A percentile compares a stretch with the other conserved stretches of the same genome.
Evolutionary conservation across 2,113 vertebrate genomes (phyloP).

Genomic region (Catharus minimus): DNA sequence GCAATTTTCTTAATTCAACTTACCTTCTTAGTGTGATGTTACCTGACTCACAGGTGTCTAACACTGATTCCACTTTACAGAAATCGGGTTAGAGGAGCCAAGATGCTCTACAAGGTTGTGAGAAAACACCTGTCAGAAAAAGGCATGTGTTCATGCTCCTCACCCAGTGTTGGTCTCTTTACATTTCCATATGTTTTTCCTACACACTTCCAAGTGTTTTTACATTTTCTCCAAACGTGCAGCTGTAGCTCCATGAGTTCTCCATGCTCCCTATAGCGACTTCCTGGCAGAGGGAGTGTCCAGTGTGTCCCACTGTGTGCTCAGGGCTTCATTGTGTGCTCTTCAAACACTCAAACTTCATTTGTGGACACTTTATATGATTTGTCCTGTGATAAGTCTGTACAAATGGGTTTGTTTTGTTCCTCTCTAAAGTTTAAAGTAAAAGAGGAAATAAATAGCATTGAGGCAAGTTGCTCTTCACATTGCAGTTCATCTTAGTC

Average conservation of each 20-base stretch:
- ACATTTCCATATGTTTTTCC: neutral
- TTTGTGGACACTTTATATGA: neutral
- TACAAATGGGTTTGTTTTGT: neutral
- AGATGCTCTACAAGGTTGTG: neutral
- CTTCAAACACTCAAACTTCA: neutral
- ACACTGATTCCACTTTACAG: neutral
- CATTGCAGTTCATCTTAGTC: neutral
- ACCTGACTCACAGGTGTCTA: neutral
- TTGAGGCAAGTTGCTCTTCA: neutral
- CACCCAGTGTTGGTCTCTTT: neutral
- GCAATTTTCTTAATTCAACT: slow-evolving; percentile 28
- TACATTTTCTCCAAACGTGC: neutral
- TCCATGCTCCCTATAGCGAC: neutral
- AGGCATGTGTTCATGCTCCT: neutral
- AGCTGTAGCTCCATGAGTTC: neutral
- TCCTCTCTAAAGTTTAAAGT: slow-evolving; percentile 3
- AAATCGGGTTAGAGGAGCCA: neutral
- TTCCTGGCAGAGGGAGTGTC: neutral
- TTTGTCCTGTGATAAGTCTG: neutral
- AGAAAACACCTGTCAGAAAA: neutral
- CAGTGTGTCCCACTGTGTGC: accelerated
- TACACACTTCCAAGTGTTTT: neutral
- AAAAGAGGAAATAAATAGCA: neutral
- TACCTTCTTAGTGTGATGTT: neutral
- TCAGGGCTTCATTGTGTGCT: neutral